Base-by-base conservation (phyloP, 2,113 vertebrate species). In the Zosterops lateralis region DNA sequence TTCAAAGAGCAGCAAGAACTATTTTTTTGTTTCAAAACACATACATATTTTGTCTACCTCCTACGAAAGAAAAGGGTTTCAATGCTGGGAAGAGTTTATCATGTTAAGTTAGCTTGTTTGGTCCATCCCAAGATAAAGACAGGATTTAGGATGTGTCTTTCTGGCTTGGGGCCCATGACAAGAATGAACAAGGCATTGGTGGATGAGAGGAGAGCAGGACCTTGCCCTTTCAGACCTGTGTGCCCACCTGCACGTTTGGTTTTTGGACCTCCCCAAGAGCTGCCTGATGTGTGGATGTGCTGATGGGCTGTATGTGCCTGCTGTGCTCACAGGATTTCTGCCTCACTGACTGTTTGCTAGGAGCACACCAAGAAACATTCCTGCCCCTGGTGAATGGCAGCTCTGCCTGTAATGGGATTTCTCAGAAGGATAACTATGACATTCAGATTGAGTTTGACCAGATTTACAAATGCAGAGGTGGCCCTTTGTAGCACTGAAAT, bases 281-380 rank as follows among this genome's bases (percentile, higher is more conserved):
- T 90, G 57, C 45, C 28, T 58, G 48, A n/a, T 50, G 12, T n/a
- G 48, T 34, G 73, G 53, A 34, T 4, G 3, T 17, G n/a, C 56
- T 42, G 45, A 12, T 3, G 28, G 48, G 13, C 24, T n/a, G 20
- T 16, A 45, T 0, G 0, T 57, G 28, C 26, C 50, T 76, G 36
- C 42, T 34, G 32, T 40, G 47, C 38, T 74, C 10, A 42, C 0
- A 1, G 31, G 34, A 29, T 57, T 81, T 74, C 20, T 84, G 60
- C 44, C 25, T 72, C 26, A 12, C 18, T 34, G 3, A 4, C 32
- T 61, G 1, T 66, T 83, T 38, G 18, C 53, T 51, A 15, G 36
- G 36, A 93, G 48, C 45, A 60, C 44, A 29, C 14, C 12, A 9
- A 8, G 62, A 79, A 68, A 51, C 17, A 12, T 67, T 44, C 16